Base-by-base conservation (phyloP, 2,888 invertebrate genomes). In the Tuberolachnus salignus region DNA sequence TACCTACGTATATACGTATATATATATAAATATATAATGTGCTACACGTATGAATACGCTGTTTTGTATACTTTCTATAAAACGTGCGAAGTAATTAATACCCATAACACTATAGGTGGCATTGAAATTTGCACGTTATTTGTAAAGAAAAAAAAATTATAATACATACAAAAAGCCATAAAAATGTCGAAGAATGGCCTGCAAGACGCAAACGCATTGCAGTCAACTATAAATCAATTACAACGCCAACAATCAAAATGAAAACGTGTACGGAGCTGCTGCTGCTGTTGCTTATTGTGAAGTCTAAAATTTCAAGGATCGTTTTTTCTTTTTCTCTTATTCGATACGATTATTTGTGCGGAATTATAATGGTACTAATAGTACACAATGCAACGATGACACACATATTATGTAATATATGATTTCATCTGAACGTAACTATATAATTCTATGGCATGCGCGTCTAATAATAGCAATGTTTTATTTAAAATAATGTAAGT, bases 21-120 rank as follows among this genome's bases (percentile, higher is more conserved):
- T 34, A 51, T 34, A 42, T 53, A 53, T 21, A 53, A 2, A 53
- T 10, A 69, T 53, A 69, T n/a, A 0, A 26, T 51, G 49, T 34
- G 19, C 19, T 16, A 8, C 34, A 34, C 34, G 26, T 21, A 11
- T 63, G 44, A 23, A 34, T 55, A 6, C 34, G 34, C 34, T 34
- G 34, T 34, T 34, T 6, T 4, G 34, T 61, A n/a, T n/a, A 34
- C 63, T 63, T 51, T 63, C 21, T 73, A 34, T 53, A 13, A 19
- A 66, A 75, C 57, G 67, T 75, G 75, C 42, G 67, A 75, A 75
- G 78, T 78, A 78, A 78, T 69, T 78, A 78, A 78, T 78, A 78
- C 59, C 51, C 34, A 34, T 34, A 49, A 69, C 69, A 61, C 67
- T 51, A 19, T n/a, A 26, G 78, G 78, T 59, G 59, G 59, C 57